Evolutionary conservation across 2,888 invertebrate species (phyloP), one percentile per base, ranked within the genome.

Genomic region (Nephrocerus scutellatus): DNA sequence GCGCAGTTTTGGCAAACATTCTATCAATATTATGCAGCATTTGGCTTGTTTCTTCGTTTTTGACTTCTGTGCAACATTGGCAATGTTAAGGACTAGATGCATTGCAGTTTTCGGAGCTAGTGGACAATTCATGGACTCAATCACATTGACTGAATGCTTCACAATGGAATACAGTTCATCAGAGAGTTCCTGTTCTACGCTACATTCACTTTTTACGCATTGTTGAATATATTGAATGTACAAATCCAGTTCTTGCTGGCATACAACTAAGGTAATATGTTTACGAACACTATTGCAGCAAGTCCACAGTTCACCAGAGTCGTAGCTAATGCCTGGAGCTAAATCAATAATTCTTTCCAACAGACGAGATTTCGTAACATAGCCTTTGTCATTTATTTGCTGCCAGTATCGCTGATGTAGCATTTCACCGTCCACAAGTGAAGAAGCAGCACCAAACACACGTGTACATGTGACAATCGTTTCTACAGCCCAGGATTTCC

Each of bases 241-340:
- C 6, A 43, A 29, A 9, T 29, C 28, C n/a, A 57, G 12, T 6
- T 57, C 51, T 8, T 50, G 46, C 20, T 44, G 33, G 4, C 56
- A 52, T 5, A 58, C 43, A 5, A 48, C 43, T 10, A 60, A 42
- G 10, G 57, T 53, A n/a, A 55, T 50, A 39, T 64, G 63, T 13
- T 61, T 59, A 2, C 61, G 44, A 2, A 52, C 39, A 15, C 63
- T 60, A 2, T 50, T 51, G 24, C 64, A 64, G 36, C 63, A 66
- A 10, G 21, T 41, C 20, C 43, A 47, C 5, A 64, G 24, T 2
- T 52, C 44, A 4, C 54, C 55, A 8, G n/a, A n/a, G n/a, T 52
- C 49, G 19, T 46, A 46, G 3, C 31, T 42, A 4, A 66, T 49
- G 4, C 52, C 52, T 12, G 48, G 50, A 1, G 55, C 43, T 12